Percentiles rank a stretch among this genome's conserved stretches.
Conservation (phyloP, 2,113 vertebrate species). For the Forbesichthys papilliferus region DNA sequence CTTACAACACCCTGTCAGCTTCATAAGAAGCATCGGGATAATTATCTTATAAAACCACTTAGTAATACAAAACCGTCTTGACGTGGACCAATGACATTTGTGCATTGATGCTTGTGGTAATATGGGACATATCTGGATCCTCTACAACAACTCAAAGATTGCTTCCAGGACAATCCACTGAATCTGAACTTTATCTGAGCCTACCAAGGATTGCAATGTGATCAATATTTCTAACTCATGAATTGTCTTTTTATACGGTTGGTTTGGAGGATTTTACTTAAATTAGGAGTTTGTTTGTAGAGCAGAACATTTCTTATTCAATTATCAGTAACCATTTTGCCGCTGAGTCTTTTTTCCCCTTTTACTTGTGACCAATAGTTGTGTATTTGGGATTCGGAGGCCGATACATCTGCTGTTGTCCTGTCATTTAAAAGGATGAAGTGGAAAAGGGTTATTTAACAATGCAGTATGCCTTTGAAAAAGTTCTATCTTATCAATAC, state of each 20-base stretch:
- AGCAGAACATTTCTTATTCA: too few relatives aligned
- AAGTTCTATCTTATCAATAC: too few relatives aligned
- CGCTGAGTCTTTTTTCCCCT: too few relatives aligned
- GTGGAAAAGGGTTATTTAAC: too few relatives aligned
- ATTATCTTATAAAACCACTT: conserved; percentile 13
- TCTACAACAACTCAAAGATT: background rate
- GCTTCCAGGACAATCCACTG: background rate
- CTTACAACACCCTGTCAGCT: conserved; percentile 46
- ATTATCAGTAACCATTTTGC: too few relatives aligned
- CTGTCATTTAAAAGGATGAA: too few relatives aligned
- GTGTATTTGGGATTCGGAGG: too few relatives aligned
- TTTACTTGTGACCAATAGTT: too few relatives aligned
- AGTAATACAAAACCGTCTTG: background rate
- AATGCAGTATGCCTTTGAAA: too few relatives aligned
- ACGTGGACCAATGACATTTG: background rate
- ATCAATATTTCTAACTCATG: background rate
- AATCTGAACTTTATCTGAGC: background rate
- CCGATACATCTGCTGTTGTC: too few relatives aligned
- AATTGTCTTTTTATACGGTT: background rate
- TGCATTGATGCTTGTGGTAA: too few relatives aligned
- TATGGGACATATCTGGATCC: background rate
- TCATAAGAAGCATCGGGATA: conserved; percentile 1
- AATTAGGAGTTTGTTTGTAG: too few relatives aligned
- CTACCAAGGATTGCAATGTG: background rate
- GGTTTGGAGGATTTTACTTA: background rate